Evolutionary conservation across 2,797 vertebrate genomes (phyloP).

Genomic region (Melanotaenia maccullochi): DNA sequence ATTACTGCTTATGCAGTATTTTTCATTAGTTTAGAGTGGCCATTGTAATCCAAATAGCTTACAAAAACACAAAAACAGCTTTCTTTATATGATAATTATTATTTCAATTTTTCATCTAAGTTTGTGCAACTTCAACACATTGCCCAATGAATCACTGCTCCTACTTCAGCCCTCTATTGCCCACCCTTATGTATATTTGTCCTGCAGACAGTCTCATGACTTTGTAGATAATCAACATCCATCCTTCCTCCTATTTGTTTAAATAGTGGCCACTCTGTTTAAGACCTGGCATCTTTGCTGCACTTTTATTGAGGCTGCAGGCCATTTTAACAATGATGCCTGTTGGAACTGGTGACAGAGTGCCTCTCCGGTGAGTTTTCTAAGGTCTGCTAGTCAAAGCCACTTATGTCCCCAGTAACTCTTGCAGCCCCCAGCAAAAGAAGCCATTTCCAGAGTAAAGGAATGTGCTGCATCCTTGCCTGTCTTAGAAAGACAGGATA

Average conservation of each 20-base stretch:
- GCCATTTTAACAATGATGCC: slow-evolving; percentile 25
- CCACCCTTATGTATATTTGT: not conserved
- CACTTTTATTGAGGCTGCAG: slow-evolving; percentile 9
- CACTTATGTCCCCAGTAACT: slow-evolving; percentile 39
- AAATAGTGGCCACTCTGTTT: not conserved
- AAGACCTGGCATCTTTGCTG: not conserved
- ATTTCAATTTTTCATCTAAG: not conserved
- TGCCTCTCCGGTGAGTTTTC: slow-evolving; percentile 25
- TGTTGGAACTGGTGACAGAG: not conserved
- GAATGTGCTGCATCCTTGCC: slow-evolving; percentile 64
- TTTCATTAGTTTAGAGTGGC: not conserved
- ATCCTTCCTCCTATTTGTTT: slow-evolving; percentile 3
- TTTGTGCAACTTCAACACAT: not conserved
- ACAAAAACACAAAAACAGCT: not conserved
- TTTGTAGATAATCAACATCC: not conserved
- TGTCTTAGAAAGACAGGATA: slow-evolving; percentile 52
- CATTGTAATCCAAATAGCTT: not conserved
- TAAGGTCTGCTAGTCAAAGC: slow-evolving; percentile 43
- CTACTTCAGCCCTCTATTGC: not conserved
- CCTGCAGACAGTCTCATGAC: slow-evolving; percentile 13
- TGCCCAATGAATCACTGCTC: not conserved
- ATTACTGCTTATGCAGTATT: not conserved
- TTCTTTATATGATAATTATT: not conserved
- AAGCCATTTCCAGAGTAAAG: slow-evolving; percentile 48
- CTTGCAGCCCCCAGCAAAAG: slow-evolving; percentile 32